Base-by-base conservation (phyloP, 2,888 invertebrate species). In the Apamea anceps region DNA sequence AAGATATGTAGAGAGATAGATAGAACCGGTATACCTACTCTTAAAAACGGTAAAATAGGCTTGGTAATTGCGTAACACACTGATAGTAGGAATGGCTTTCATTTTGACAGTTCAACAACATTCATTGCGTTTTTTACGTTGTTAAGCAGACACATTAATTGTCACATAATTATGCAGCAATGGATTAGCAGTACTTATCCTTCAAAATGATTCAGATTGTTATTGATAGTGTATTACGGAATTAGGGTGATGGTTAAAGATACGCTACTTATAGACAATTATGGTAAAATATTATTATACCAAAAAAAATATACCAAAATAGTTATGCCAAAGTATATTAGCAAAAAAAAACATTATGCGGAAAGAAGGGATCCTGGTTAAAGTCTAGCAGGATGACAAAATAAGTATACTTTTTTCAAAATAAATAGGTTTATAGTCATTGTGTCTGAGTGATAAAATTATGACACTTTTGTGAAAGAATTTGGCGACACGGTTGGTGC, bases 381-480 rank as follows among this genome's bases (percentile, higher is more conserved):
- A 42, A 42, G 42, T 65, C 12, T 65, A 21, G 21, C 6, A 37
- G 0, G 37, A 37, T 65, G 21, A 21, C 21, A 6, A 65, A 65
- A 37, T 18, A 12, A 37, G 12, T 37, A 13, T 28, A 1, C 1
- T 65, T 37, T 37, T 25, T 25, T 15, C 7, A 62, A 62, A 57
- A 25, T 25, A 57, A 57, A 12, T 57, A 25, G 25, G 12, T 25
- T 57, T 57, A 21, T 25, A 2, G 13, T 13, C 60, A n/a, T 60
- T n/a, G 5, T 62, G 25, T 76, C 8, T 32, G 28, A 25, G 8
- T 6, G n/a, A 21, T 12, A 32, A 45, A 65, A 32, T 32, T 13
- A 37, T n/a, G 7, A 73, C 25, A 79, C 25, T 63, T 54, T 68
- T 48, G 63, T 21, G 21, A 45, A 45, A 63, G 37, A 63, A 75